Evolutionary conservation across 2,113 vertebrate species (phyloP).

Genomic region (Triplophysa siluroides): DNA sequence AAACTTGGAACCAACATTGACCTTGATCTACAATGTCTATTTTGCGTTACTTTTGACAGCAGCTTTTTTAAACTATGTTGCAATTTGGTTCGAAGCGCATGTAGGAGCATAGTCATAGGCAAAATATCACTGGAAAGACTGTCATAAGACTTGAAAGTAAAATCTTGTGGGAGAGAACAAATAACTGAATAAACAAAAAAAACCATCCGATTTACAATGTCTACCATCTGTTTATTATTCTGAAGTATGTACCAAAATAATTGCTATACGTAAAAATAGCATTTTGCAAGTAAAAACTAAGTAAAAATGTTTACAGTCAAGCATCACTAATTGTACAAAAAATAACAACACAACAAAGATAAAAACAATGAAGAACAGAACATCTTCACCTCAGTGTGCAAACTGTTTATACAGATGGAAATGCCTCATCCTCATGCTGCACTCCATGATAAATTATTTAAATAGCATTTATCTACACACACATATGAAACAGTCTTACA

Average conservation of each 20-base stretch:
- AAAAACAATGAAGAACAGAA: constrained; percentile 74
- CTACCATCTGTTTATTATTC: constrained; percentile 77
- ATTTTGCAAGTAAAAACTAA: constrained; percentile 81
- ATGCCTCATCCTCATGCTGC: constrained; percentile 83
- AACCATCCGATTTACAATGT: constrained; percentile 50
- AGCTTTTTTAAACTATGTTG: neutral
- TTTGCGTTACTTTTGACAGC: neutral
- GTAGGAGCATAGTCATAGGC: neutral
- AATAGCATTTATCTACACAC: constrained; percentile 95
- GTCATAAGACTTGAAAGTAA: neutral
- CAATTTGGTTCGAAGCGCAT: constrained; percentile 8
- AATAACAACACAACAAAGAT: constrained; percentile 79
- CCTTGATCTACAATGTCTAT: constrained; percentile 8
- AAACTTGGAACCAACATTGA: constrained; percentile 7
- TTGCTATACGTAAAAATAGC: constrained; percentile 75
- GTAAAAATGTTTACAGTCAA: constrained; percentile 92
- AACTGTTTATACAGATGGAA: constrained; percentile 98
- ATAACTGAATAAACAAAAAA: neutral
- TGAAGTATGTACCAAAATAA: constrained; percentile 77
- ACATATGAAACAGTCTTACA: constrained; percentile 68
- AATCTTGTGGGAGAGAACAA: neutral
- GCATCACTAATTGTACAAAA: constrained; percentile 82
- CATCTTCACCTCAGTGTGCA: constrained; percentile 97
- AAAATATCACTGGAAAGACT: no score
- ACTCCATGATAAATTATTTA: constrained; percentile 99